These are phyloP conservation scores for Sceliomorpha sp. DNA, from an alignment of 2,888 invertebrate species.

Conservation along the genomic window DNA sequence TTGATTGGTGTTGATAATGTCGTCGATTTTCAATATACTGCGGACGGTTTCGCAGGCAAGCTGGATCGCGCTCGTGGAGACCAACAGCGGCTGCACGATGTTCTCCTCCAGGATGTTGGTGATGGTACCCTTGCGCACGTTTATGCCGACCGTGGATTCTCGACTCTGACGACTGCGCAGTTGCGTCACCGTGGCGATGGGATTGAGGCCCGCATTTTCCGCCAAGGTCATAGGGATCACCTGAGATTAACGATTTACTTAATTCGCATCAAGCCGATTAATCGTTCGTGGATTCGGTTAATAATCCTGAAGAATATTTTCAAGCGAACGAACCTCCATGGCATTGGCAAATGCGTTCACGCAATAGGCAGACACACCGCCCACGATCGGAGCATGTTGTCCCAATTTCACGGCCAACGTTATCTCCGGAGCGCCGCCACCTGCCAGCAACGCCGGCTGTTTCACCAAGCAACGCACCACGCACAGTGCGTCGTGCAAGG, in stretches of 20 bases:
- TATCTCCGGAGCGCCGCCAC: conserved; percentile 99
- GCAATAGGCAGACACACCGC: conserved; percentile 97
- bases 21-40: conserved; percentile 99
- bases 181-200: conserved; percentile 98
- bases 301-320: not conserved
- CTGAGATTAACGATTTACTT: too few species aligned
- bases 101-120: conserved; percentile 98
- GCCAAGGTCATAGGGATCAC: conserved; percentile 95
- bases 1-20: conserved; percentile 89
- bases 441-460: conserved; percentile 93
- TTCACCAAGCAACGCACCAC: conserved; percentile 98
- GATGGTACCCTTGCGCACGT: conserved; percentile 97
- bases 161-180: conserved; percentile 94
- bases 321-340: conserved; percentile 83
- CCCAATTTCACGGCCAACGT: conserved; percentile 93
- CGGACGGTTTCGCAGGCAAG: conserved; percentile 98
- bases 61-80: conserved; percentile 95
- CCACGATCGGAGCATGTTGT: conserved; percentile 89
- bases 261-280: too few species aligned
- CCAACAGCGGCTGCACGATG: conserved; percentile 98
- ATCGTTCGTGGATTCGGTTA: not conserved
- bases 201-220: conserved; percentile 95
- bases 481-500: conserved; percentile 91
- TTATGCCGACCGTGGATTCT: conserved; percentile 94
- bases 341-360: conserved; percentile 97